Percentiles rank a stretch among this genome's conserved stretches.
phyloP scores from a whole-genome alignment of 1,140 invertebrate genomes.

The Radopholus similis region DNA sequence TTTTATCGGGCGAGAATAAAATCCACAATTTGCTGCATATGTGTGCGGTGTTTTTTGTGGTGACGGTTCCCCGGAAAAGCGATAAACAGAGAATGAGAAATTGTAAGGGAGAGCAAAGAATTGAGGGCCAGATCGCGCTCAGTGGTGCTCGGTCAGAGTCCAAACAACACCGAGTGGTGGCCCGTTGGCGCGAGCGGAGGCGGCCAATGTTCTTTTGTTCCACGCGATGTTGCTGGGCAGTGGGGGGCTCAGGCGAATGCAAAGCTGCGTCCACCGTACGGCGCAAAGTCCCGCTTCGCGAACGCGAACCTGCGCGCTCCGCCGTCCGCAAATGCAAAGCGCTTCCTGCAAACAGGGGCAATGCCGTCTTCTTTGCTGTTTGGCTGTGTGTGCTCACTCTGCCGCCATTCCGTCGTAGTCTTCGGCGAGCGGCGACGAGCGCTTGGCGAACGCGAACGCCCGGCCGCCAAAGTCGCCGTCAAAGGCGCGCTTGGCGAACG shows the following conservation, averaged over 20 bases:
- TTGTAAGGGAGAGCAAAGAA: neutral
- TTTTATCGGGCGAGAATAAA: too few species aligned
- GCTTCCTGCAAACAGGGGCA: neutral
- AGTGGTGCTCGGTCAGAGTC: too few species aligned
- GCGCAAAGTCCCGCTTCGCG: neutral
- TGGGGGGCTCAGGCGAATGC: neutral
- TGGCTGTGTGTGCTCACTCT: too few species aligned
- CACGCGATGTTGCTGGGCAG: neutral
- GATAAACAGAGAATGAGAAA: neutral
- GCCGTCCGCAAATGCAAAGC: neutral
- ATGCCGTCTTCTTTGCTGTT: neutral
- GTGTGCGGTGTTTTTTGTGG: too few species aligned
- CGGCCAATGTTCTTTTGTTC: neutral
- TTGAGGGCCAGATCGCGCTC: neutral
- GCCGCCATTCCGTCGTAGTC: neutral
- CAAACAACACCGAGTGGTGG: too few species aligned
- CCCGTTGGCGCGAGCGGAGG: neutral
- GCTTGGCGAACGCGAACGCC: slow-evolving; percentile 12
- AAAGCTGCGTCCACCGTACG: neutral
- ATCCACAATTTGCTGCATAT: too few species aligned
- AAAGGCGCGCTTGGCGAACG: slow-evolving; percentile 10
- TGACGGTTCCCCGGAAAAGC: neutral
- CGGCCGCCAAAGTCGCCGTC: neutral
- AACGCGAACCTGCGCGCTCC: neutral
- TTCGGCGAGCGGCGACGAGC: neutral